Percentiles rank a stretch among this genome's conserved stretches.
These are phyloP conservation scores for Elymnias hypermnestra DNA, from an alignment of 1,140 invertebrate species.

Conservation along the genomic window DNA sequence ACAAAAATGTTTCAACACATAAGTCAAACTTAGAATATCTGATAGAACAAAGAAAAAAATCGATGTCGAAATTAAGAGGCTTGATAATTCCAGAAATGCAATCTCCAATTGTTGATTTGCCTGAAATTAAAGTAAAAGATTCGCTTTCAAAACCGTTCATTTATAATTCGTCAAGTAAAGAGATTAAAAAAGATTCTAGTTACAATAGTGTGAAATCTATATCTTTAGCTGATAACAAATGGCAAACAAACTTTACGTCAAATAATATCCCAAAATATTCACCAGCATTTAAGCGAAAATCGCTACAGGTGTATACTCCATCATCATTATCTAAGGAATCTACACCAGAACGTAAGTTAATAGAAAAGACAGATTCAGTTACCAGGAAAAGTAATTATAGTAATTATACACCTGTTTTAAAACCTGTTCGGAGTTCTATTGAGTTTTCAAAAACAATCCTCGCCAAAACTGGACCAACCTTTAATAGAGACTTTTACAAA, in stretches of 20 bases:
- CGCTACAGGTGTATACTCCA: slow-evolving; percentile 80
- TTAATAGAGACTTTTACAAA: slow-evolving; percentile 43
- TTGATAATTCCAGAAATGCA: slow-evolving; percentile 88
- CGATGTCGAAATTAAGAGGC: slow-evolving; percentile 88
- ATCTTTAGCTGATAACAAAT: slow-evolving; percentile 62
- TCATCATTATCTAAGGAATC: slow-evolving; percentile 63
- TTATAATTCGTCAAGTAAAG: slow-evolving; percentile 39
- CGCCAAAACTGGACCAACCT: slow-evolving; percentile 21
- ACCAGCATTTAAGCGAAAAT: slow-evolving; percentile 88
- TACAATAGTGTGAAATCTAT: slow-evolving; percentile 27
- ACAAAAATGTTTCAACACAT: slow-evolving; percentile 58
- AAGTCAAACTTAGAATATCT: slow-evolving; percentile 79
- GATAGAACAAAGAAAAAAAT: slow-evolving; percentile 87
- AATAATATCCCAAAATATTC: slow-evolving; percentile 87
- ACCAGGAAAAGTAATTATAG: slow-evolving; percentile 37
- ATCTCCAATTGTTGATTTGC: slow-evolving; percentile 77
- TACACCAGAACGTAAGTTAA: slow-evolving; percentile 56
- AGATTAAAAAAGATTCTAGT: slow-evolving; percentile 37
- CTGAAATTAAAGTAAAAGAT: slow-evolving; percentile 87
- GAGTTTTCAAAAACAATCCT: slow-evolving; percentile 34
- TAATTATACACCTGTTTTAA: slow-evolving; percentile 31
- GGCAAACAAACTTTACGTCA: slow-evolving; percentile 71
- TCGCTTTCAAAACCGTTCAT: slow-evolving; percentile 47
- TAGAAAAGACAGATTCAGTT: slow-evolving; percentile 42
- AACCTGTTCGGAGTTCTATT: slow-evolving; percentile 58